Evolutionary conservation across 2,797 vertebrate genomes (phyloP), one percentile per base, ranked within the genome.

Genomic region (Arrhamphus sclerolepis): DNA sequence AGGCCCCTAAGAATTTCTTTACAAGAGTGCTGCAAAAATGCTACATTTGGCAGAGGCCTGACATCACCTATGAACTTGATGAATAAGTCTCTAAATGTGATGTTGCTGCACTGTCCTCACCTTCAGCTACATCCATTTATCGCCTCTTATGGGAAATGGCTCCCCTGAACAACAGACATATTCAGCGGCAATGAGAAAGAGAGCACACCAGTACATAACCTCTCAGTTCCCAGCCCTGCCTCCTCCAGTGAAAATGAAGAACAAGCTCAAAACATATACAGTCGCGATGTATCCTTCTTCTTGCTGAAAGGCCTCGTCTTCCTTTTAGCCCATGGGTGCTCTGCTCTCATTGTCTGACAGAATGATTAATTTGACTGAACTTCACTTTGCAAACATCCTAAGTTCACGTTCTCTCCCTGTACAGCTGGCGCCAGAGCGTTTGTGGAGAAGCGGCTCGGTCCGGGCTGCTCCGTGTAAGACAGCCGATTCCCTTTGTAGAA

Each of bases 311-410:
- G 88, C 87, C 87, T 85, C 82, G 87, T 91, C 91, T 91, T 73
- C 89, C 81, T 87, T 84, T 85, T 88, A 87, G 87, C 90, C 90
- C 87, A 86, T 74, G 89, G 87, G 86, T 83, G 75, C 85, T 83
- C 74, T 85, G 88, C 84, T 92, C 89, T 91, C 91, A 90, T 90
- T 91, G 87, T 89, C 87, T 90, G 91, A 92, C 93, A 93, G 85
- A 83, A 92, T 92, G 92, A 94, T 93, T 94, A 88, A 93, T 93
- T 89, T 84, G 81, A 89, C 77, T 81, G 78, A 91, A 91, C 88
- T 92, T 91, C 89, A 87, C 90, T 89, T 90, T 85, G 86, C 89
- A 91, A 92, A 93, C 90, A 92, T 85, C 81, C 87, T 81, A 83
- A 91, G 88, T 89, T 90, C 86, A 88, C 79, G 64, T 79, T 75